phyloP scores from a whole-genome alignment of 2,113 vertebrate genomes.

The Mastomys coucha region DNA sequence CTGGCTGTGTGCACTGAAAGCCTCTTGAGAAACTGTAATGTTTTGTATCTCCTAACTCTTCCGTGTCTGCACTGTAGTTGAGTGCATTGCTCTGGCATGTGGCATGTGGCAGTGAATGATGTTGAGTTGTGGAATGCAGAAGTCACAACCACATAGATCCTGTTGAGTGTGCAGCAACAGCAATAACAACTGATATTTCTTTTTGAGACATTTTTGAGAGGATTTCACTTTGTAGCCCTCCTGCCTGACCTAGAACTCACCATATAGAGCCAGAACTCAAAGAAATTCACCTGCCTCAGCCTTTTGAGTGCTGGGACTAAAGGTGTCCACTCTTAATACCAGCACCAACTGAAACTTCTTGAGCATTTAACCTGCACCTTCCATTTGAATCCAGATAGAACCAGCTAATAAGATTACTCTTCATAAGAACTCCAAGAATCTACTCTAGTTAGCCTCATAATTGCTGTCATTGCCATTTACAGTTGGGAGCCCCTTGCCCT shows the following conservation, averaged over 20 bases:
- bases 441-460: not conserved
- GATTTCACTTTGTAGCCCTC: not conserved
- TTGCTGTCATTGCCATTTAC: no score
- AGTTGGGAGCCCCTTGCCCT: no score
- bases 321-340: not conserved
- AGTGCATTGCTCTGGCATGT: not conserved
- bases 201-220: not conserved
- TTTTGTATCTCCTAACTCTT: not conserved
- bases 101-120: not conserved
- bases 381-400: not conserved
- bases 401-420: not conserved
- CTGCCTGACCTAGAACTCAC: not conserved
- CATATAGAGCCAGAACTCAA: not conserved
- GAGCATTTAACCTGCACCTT: not conserved
- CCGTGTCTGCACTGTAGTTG: not conserved
- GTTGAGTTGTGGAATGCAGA: not conserved
- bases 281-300: not conserved
- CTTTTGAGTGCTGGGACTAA: not conserved
- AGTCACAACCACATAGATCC: not conserved
- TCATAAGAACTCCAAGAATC: not conserved
- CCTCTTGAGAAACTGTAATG: not conserved
- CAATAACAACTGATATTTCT: not conserved
- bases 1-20: not conserved
- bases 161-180: slow-evolving; percentile 11
- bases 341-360: not conserved